phyloP scores from a whole-genome alignment of 2,113 vertebrate genomes.

The Sceloporus tristichus region DNA sequence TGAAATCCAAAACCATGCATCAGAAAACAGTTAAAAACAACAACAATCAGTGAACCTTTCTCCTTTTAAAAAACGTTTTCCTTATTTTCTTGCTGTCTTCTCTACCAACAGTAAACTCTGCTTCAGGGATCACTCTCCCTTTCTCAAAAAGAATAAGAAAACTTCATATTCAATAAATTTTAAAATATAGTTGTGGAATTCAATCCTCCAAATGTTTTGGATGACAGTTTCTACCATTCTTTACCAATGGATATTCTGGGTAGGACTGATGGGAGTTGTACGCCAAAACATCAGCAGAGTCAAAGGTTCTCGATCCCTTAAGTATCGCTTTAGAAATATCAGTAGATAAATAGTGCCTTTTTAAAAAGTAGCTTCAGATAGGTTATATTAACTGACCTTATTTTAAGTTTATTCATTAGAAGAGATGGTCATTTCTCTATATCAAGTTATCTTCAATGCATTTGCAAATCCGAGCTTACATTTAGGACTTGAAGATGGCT shows the following conservation, averaged over 20 bases:
- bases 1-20: not conserved
- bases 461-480: not conserved
- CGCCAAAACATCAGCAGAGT: not conserved
- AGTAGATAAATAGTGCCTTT: not conserved
- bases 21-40: constrained; percentile 47
- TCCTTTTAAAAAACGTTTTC: too few species aligned
- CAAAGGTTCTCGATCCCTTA: not conserved
- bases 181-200: not conserved
- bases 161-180: not conserved
- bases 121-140: not conserved
- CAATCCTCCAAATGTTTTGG: not conserved
- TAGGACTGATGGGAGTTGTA: not conserved
- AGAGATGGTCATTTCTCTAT: not conserved
- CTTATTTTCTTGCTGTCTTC: not conserved
- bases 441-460: not conserved
- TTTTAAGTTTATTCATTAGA: not conserved
- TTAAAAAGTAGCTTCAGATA: not conserved
- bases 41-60: not conserved
- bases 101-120: not conserved
- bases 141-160: not conserved
- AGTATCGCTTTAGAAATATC: not conserved
- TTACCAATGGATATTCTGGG: not conserved
- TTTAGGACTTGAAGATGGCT: not conserved
- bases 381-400: not conserved
- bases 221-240: not conserved